A percentile compares a stretch with the other conserved stretches of the same genome.
Evolutionary conservation across 2,113 vertebrate genomes (phyloP).

Genomic region (Chrysochloris asiatica): DNA sequence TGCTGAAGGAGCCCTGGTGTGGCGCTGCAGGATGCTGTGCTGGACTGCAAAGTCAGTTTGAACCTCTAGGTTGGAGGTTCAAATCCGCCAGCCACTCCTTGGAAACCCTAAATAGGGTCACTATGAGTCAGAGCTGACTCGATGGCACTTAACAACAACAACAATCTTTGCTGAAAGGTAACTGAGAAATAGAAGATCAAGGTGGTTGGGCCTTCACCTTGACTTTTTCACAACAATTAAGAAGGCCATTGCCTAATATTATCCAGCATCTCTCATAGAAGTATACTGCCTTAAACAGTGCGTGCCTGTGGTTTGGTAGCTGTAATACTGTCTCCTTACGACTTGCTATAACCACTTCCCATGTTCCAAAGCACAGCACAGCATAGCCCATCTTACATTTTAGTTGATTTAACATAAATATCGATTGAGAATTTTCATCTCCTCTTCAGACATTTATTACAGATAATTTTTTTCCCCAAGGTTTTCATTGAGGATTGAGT

Average conservation of each 20-base stretch:
- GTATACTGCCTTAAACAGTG: neutral
- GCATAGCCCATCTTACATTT: slow-evolving; percentile 1
- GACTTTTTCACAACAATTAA: neutral
- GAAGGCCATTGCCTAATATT: neutral
- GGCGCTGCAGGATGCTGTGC: too few species aligned
- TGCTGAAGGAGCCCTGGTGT: too few species aligned
- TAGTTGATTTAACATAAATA: slow-evolving; percentile 2
- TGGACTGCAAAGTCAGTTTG: too few species aligned
- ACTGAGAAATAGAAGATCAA: neutral
- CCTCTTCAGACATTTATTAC: neutral
- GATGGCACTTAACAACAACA: too few species aligned
- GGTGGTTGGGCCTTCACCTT: neutral
- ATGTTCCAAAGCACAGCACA: neutral
- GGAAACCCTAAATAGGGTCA: too few species aligned
- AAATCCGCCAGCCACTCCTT: too few species aligned
- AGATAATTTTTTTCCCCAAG: too few species aligned
- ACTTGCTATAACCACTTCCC: neutral
- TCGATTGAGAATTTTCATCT: neutral
- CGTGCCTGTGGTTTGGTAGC: neutral
- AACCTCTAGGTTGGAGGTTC: too few species aligned
- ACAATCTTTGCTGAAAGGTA: neutral
- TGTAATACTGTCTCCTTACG: neutral
- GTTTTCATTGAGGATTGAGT: too few species aligned
- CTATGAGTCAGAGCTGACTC: too few species aligned
- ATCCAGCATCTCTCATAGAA: neutral